Percentiles rank a stretch among this genome's conserved stretches.
Conservation (phyloP, 2,113 vertebrate species). For the Eulacestoma nigropectus region DNA sequence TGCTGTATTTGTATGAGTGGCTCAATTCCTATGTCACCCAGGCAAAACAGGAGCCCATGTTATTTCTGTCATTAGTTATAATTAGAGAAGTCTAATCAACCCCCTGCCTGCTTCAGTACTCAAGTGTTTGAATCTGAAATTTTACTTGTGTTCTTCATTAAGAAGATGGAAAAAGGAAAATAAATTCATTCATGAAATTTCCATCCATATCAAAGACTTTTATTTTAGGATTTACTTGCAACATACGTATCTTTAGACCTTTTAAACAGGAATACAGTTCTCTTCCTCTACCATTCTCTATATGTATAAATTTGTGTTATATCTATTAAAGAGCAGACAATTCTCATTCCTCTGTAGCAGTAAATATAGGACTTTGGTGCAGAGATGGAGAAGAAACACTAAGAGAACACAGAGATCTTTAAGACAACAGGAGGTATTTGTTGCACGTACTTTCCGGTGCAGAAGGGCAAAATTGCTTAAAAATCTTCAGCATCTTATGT, state of each 20-base stretch:
- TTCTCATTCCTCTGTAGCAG: neutral
- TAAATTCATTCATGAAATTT: slow-evolving; percentile 47
- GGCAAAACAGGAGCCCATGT: slow-evolving; percentile 37
- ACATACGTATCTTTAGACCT: neutral
- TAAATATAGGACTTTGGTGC: neutral
- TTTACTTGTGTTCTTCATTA: slow-evolving; percentile 42
- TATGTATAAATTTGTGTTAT: neutral
- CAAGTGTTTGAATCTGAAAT: slow-evolving; percentile 51
- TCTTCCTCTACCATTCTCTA: neutral
- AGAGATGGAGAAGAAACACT: slow-evolving; percentile 24
- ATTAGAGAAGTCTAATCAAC: slow-evolving; percentile 62
- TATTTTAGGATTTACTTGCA: neutral
- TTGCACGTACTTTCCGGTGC: slow-evolving; percentile 21
- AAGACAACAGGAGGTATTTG: slow-evolving; percentile 29
- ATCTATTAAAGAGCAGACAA: neutral
- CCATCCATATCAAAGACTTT: neutral
- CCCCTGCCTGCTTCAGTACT: slow-evolving; percentile 51
- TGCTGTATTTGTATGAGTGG: neutral
- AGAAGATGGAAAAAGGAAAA: neutral
- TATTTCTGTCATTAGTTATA: slow-evolving; percentile 64
- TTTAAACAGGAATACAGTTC: neutral
- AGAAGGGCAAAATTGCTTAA: slow-evolving; percentile 59
- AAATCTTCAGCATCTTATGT: slow-evolving; percentile 53
- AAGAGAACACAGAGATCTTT: slow-evolving; percentile 41
- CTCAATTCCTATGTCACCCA: neutral